Evolutionary conservation across 2,888 invertebrate genomes (phyloP), one percentile per base, ranked within the genome.

Genomic region (Clunio marinus): DNA sequence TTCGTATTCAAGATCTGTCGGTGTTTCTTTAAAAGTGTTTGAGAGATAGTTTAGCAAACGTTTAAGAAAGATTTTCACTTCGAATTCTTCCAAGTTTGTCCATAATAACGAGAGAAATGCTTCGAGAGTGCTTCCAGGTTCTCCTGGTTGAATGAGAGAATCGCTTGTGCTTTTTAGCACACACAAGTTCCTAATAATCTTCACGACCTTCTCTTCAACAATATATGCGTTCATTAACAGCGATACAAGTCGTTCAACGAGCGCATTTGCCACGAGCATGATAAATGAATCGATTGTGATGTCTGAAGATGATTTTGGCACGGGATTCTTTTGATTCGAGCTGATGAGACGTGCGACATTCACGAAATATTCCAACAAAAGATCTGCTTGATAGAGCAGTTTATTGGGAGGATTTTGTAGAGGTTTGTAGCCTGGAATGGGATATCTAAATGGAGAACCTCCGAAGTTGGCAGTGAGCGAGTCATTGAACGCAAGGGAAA

Each of bases 391-490:
- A 45, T 75, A 73, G 15, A 78, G n/a, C 35, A 72, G 72, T 1
- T 73, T 70, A 8, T 74, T 70, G 0, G 78, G 78, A 1, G 82
- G 75, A 0, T 77, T 79, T 79, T 91, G 89, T 0, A 90, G 76
- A 0, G 90, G 83, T n/a, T 81, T 78, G 74, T 81, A 91, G 0
- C 85, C 86, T 1, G 82, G 79, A 2, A 89, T 79, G 0, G 89
- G 88, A 75, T 88, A 88, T 55, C 84, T 84, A 71, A 82, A 76
- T 1, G 87, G 88, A 1, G 83, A 82, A 28, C 83, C 82, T 51
- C 93, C 93, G 75, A 92, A 93, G 77, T 92, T 92, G 0, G 88
- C 89, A 69, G 87, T 86, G 0, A 92, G 76, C 71, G 86, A 87
- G 76, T 92, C 91, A 57, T 86, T 85, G 75, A 86, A 86, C 0